Percentiles rank a stretch among this genome's conserved stretches.
Conservation (phyloP, 2,113 vertebrate genomes). For the Verasper variegatus region DNA sequence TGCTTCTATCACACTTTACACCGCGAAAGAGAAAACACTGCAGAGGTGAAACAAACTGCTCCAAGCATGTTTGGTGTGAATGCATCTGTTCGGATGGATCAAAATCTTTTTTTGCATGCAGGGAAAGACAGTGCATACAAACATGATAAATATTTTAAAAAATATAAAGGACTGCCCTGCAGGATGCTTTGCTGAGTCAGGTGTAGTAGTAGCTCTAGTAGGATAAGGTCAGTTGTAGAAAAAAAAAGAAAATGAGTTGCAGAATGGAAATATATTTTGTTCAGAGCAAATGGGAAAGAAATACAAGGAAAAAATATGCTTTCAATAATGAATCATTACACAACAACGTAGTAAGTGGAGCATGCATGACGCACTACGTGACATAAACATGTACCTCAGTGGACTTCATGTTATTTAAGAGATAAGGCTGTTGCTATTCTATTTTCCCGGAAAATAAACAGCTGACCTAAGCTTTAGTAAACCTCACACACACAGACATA, state of each 20-base stretch:
- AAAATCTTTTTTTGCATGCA: background rate
- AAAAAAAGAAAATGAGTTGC: background rate
- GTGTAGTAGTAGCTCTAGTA: background rate
- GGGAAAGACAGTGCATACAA: background rate
- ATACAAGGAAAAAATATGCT: background rate
- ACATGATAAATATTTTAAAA: background rate
- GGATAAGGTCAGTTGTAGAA: background rate
- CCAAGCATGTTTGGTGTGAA: background rate
- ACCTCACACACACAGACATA: background rate
- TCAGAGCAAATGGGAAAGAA: background rate
- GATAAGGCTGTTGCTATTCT: no score
- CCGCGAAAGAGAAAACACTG: background rate
- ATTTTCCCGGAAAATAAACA: background rate
- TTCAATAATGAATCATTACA: background rate
- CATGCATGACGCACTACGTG: no score
- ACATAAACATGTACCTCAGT: no score
- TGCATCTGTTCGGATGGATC: background rate
- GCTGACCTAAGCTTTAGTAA: background rate
- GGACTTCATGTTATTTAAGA: no score
- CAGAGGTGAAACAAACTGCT: background rate
- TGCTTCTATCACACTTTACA: background rate
- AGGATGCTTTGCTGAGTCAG: background rate
- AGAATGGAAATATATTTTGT: background rate
- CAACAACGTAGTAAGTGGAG: no score
- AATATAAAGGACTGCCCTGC: background rate